Base-by-base conservation (phyloP, 2,888 invertebrate genomes). In the Plusia festucae region DNA sequence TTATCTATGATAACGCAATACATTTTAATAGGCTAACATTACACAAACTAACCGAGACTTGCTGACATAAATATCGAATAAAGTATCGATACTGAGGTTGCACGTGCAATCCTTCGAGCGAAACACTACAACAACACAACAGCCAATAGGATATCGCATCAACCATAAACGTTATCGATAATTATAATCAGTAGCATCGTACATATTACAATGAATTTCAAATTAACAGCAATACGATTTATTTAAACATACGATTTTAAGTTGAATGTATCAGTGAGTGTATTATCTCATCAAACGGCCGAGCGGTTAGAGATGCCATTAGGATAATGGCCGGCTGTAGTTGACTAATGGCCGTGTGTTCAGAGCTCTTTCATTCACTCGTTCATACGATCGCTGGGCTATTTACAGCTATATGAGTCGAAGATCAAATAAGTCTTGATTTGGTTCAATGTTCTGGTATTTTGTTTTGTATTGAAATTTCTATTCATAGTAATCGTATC, bases 251-350 rank as follows among this genome's bases (percentile, higher is more conserved):
- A 70, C 63, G 60, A 59, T 81, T 81, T 81, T 65, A 78, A 78
- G 65, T 53, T 62, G 60, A 58, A 78, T 76, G 79, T 81, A 79
- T 79, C 81, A 72, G 67, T 78, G 65, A 73, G 66, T 62, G 70
- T 79, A 81, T 79, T 81, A 79, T 73, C 76, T 79, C 72, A 76
- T 88, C 90, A 89, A 86, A 88, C 85, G 86, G 82, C 78, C 83
- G 82, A 85, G 83, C 86, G 86, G 89, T 88, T 89, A 88, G 88
- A 89, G 88, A 89, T 89, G 88, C 91, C 91, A 92, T 92, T 91
- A 91, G 91, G 89, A 90, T 93, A 91, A 91, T 91, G 87, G 88
- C 78, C 79, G 84, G 82, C 85, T 82, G 85, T 87, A 87, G 89
- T 88, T 91, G 89, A 91, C 89, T 91, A 91, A 93, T 92, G 90